Percentiles rank a stretch among this genome's conserved stretches.
Conservation (phyloP, 1,140 invertebrate genomes). For the Araneus ventricosus region DNA sequence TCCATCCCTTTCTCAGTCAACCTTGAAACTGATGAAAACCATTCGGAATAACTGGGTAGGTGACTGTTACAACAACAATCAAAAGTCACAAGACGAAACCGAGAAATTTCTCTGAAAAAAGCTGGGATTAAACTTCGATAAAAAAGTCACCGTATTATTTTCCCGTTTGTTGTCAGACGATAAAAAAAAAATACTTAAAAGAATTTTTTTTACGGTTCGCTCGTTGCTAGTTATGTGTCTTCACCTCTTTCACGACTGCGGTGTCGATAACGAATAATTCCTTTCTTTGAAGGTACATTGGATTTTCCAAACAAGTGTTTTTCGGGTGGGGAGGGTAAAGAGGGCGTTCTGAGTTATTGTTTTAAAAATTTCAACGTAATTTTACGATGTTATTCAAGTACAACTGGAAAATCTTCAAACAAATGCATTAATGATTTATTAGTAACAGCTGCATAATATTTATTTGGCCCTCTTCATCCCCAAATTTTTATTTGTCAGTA, state of each 20-base stretch:
- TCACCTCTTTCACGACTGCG: background rate
- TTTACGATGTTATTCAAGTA: too few relatives aligned
- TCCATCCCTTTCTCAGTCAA: background rate
- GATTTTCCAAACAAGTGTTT: too few relatives aligned
- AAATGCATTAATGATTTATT: too few relatives aligned
- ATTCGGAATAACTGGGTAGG: background rate
- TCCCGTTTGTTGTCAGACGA: background rate
- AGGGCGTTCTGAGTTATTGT: too few relatives aligned
- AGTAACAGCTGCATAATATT: too few relatives aligned
- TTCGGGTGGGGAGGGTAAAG: too few relatives aligned
- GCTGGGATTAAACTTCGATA: background rate
- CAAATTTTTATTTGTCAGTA: too few relatives aligned
- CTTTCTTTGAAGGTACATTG: background rate
- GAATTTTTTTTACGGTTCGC: background rate
- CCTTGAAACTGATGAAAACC: background rate
- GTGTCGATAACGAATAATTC: background rate
- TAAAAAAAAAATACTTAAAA: background rate
- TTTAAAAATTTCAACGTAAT: too few relatives aligned
- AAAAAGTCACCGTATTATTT: background rate
- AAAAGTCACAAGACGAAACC: background rate
- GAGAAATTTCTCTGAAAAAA: background rate
- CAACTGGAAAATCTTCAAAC: too few relatives aligned
- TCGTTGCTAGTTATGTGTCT: background rate
- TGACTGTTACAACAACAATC: background rate
- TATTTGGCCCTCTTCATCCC: too few relatives aligned